These are phyloP conservation scores for Seriola aureovittata DNA, from an alignment of 2,113 vertebrate genomes.

Conservation along the genomic window DNA sequence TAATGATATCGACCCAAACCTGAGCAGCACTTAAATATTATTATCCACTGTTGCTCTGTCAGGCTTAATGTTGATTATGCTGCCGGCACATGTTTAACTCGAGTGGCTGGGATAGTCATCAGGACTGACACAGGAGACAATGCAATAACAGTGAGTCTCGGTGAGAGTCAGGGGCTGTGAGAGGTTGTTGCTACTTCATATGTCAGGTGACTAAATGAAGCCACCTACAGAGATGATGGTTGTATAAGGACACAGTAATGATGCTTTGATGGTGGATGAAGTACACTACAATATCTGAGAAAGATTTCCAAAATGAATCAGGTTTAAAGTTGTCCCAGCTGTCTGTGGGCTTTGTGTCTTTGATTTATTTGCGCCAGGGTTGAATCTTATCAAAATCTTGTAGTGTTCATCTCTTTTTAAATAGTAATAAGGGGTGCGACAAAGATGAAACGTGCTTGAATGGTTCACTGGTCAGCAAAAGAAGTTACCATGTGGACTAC, in stretches of 20 bases:
- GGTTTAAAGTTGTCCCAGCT: constrained; percentile 9
- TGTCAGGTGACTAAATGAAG: constrained; percentile 41
- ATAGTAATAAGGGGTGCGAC: constrained; percentile 20
- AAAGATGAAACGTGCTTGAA: constrained; percentile 45
- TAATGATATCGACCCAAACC: constrained; percentile 11
- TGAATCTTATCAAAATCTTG: constrained; percentile 59
- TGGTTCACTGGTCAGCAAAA: constrained; percentile 37
- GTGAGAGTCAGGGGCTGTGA: background rate
- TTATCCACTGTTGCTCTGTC: constrained; percentile 15
- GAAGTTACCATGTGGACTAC: constrained; percentile 7
- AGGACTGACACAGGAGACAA: constrained; percentile 41
- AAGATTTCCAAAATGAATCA: constrained; percentile 19
- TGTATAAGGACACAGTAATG: constrained; percentile 16
- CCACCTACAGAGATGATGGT: constrained; percentile 25
- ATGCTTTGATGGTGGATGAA: constrained; percentile 41
- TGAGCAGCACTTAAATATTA: constrained; percentile 22
- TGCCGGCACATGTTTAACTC: constrained; percentile 13
- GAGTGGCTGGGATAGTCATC: constrained; percentile 29
- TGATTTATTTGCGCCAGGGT: constrained; percentile 4
- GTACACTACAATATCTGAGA: constrained; percentile 61
- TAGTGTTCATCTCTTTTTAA: constrained; percentile 45
- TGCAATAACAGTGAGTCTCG: constrained; percentile 67
- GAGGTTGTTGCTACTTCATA: constrained; percentile 21
- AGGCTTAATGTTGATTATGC: constrained; percentile 34
- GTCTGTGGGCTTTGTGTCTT: background rate